A percentile compares a stretch with the other conserved stretches of the same genome.
These are phyloP conservation scores for Rhagologus leucostigma DNA, from an alignment of 2,113 vertebrate species.

Conservation along the genomic window DNA sequence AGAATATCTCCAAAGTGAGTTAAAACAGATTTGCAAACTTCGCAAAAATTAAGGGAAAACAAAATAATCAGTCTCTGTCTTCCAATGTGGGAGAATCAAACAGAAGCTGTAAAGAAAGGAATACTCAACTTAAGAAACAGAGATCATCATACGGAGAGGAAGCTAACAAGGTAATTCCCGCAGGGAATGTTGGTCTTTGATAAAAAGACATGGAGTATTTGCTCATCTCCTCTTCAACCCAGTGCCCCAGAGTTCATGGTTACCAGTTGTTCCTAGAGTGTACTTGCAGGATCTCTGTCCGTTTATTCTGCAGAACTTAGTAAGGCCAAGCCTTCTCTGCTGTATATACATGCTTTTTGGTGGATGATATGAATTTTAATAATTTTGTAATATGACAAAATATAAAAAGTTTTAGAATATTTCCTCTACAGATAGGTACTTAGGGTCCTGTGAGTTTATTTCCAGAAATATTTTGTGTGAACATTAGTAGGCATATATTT, in stretches of 20 bases:
- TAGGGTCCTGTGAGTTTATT: background rate
- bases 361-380: background rate
- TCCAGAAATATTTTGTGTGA: background rate
- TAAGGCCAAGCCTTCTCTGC: background rate
- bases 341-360: background rate
- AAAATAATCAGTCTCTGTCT: background rate
- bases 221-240: accelerated
- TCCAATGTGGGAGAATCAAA: background rate
- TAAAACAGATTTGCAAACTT: background rate
- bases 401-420: background rate
- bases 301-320: background rate
- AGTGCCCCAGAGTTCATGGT: background rate
- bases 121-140: background rate
- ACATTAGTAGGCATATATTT: background rate
- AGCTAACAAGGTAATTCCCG: background rate
- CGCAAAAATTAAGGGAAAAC: background rate
- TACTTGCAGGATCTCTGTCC: background rate
- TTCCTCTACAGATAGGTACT: background rate
- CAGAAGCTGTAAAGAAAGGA: background rate
- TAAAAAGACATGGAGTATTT: background rate
- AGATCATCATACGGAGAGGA: background rate
- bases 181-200: background rate
- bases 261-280: background rate
- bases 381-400: background rate
- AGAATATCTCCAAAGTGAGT: background rate